Evolutionary conservation across 2,888 invertebrate species (phyloP).

Genomic region (Callinectes sapidus): DNA sequence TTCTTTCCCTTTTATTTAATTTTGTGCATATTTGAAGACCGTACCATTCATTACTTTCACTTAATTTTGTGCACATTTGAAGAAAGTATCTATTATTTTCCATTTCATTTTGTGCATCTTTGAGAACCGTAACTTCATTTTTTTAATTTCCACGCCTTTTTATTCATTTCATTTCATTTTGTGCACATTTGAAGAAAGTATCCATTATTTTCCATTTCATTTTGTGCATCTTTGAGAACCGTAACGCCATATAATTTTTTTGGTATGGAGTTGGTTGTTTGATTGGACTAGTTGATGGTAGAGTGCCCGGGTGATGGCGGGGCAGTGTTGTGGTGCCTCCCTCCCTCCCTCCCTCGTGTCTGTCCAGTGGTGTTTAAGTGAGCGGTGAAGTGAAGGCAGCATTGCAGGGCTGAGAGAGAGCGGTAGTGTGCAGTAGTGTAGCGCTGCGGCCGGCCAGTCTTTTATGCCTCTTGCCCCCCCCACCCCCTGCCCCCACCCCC

Average conservation of each 20-base stretch:
- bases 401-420: constrained; percentile 7
- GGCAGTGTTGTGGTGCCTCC: not conserved
- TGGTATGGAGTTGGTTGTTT: not conserved
- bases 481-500: not conserved
- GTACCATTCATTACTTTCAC: too few species aligned
- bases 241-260: not conserved
- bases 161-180: too few species aligned
- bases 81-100: too few species aligned
- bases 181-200: too few species aligned
- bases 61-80: too few species aligned
- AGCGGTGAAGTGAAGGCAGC: constrained; percentile 21
- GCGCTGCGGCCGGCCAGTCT: not conserved
- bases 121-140: too few species aligned
- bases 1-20: too few species aligned
- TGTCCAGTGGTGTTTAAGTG: not conserved
- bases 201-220: too few species aligned
- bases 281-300: not conserved
- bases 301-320: not conserved
- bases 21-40: too few species aligned
- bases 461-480: not conserved
- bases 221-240: too few species aligned
- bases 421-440: constrained; percentile 21
- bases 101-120: too few species aligned
- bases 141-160: too few species aligned
- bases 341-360: not conserved